A percentile compares a stretch with the other conserved stretches of the same genome.
phyloP scores from a whole-genome alignment of 2,113 vertebrate species.

The Pelobates fuscus region DNA sequence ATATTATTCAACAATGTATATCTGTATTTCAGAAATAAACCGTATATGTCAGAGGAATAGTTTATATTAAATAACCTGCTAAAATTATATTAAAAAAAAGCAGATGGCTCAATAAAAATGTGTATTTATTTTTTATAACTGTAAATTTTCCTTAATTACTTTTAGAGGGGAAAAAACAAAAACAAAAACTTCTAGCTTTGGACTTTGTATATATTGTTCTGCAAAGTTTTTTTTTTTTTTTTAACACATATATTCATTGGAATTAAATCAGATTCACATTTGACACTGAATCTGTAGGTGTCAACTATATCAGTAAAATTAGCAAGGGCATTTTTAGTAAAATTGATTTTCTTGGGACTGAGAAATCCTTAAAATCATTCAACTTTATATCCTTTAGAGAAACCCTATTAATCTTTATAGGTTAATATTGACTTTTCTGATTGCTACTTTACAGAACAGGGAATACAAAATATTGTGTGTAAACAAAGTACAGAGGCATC shows the following conservation, averaged over 20 bases:
- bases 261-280: conserved; percentile 14
- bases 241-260: background rate
- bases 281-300: conserved; percentile 4
- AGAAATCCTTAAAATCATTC: conserved; percentile 20
- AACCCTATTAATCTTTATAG: conserved; percentile 43
- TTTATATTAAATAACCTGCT: too few relatives aligned
- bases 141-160: too few relatives aligned
- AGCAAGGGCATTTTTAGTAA: conserved; percentile 30
- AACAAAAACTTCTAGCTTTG: too few relatives aligned
- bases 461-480: conserved; percentile 7
- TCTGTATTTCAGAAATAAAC: too few relatives aligned
- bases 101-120: too few relatives aligned
- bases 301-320: conserved; percentile 35
- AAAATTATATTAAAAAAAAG: too few relatives aligned
- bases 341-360: conserved; percentile 34
- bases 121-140: too few relatives aligned
- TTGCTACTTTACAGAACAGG: conserved; percentile 6
- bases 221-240: too few relatives aligned
- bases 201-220: too few relatives aligned
- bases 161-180: too few relatives aligned
- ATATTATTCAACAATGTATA: too few relatives aligned
- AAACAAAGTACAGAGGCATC: conserved; percentile 19
- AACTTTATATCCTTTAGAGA: conserved; percentile 33
- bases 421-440: conserved; percentile 45
- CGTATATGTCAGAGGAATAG: too few relatives aligned